Base-by-base conservation (phyloP, 2,797 vertebrate genomes). In the Neopelma chrysocephalum region DNA sequence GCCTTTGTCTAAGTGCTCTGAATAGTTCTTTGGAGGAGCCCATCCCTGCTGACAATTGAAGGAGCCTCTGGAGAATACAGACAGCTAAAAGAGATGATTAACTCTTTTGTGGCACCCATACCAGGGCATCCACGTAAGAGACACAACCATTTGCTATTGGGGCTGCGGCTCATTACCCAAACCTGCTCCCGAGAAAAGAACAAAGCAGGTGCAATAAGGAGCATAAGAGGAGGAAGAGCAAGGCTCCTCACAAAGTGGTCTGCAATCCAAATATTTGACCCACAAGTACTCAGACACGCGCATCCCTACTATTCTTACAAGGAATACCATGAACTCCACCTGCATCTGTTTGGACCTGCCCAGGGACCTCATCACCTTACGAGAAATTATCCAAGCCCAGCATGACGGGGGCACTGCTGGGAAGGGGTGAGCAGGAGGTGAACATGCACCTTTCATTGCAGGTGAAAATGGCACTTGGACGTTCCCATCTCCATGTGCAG, bases 241-340 rank as follows among this genome's bases (percentile, higher is more conserved):
- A 36, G 9, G 21, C 25, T n/a, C 12, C 23, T 60, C 27, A 48
- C 15, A 21, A 4, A 0, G 0, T 7, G 5, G 11, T 5, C 36
- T 60, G 40, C 32, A 27, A 5, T 2, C 21, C 45, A 34, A 68
- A 61, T 4, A 32, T 7, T 1, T 25, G 7, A 6, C 12, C 61
- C 14, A 27, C 54, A 48, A 13, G 16, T 1, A 45, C 25, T 51
- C 26, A 43, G 27, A 31, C 27, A 0, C 0, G 7, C 9, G 11
- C 29, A 29, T 18, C 22, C 36, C 57, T 15, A 0, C 38, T 16
- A 0, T 1, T 89, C 34, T 50, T 19, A 11, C 9, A 4, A 19
- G 36, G 22, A 66, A 29, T 17, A 36, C 15, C 61, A 5, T 2
- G 25, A 57, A 27, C 3, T n/a, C 23, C 47, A 56, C 7, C 36